Evolutionary conservation across 2,888 invertebrate genomes (phyloP).

Genomic region (Choreutis nemorana): DNA sequence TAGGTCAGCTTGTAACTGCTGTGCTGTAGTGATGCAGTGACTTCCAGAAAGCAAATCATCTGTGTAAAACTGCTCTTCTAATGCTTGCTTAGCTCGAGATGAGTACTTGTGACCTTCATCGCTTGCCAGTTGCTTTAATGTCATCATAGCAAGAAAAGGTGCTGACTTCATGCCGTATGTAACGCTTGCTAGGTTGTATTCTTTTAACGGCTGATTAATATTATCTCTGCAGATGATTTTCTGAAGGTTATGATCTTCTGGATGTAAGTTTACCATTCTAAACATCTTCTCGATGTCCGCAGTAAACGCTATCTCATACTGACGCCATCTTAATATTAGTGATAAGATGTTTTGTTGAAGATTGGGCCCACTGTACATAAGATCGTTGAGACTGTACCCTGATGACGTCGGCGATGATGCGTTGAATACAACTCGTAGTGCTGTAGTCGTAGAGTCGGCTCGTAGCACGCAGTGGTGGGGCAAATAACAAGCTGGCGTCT

Average conservation of each 20-base stretch:
- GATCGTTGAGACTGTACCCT: slow-evolving; percentile 11
- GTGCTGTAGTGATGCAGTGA: slow-evolving; percentile 3
- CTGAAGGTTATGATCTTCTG: slow-evolving; percentile 5
- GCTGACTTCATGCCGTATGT: slow-evolving; percentile 5
- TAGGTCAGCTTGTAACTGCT: slow-evolving; percentile 5
- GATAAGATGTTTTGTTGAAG: slow-evolving; percentile 10
- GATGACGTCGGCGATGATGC: slow-evolving; percentile 9
- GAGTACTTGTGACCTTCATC: slow-evolving; percentile 7
- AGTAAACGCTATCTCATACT: slow-evolving; percentile 7
- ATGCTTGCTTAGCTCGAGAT: slow-evolving; percentile 2
- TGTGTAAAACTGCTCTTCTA: slow-evolving; percentile 7
- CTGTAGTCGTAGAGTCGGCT: slow-evolving; percentile 9
- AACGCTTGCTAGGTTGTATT: slow-evolving; percentile 2
- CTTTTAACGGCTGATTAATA: neutral
- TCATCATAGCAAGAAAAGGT: slow-evolving; percentile 10
- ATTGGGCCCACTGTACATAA: slow-evolving; percentile 10
- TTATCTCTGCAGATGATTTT: no score
- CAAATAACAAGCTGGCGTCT: slow-evolving; percentile 1
- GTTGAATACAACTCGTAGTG: slow-evolving; percentile 11
- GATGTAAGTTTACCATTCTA: slow-evolving; percentile 6
- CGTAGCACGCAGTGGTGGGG: slow-evolving; percentile 8
- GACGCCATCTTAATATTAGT: slow-evolving; percentile 10
- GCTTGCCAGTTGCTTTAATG: slow-evolving; percentile 7
- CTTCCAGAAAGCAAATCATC: slow-evolving; percentile 5
- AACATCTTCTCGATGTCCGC: slow-evolving; percentile 12